A percentile compares a stretch with the other conserved stretches of the same genome.
Evolutionary conservation across 2,797 vertebrate genomes (phyloP).

Genomic region (Podarcis siculus): DNA sequence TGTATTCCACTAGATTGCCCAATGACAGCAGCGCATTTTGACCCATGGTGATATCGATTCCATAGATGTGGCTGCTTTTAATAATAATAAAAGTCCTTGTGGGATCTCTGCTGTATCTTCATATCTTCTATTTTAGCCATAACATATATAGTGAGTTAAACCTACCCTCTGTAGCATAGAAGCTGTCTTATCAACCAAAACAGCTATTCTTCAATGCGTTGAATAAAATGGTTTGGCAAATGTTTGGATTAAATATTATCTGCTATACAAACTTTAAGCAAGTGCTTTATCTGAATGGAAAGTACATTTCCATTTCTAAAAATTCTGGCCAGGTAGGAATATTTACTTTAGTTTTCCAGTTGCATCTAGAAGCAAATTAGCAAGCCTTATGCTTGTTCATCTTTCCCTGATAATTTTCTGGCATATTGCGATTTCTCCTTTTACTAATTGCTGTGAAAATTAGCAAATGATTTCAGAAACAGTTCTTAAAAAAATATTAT

Average conservation of each 20-base stretch:
- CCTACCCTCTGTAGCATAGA: neutral
- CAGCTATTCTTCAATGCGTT: too few relatives aligned
- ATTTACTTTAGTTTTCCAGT: neutral
- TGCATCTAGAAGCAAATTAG: neutral
- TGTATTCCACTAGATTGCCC: too few relatives aligned
- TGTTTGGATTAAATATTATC: neutral
- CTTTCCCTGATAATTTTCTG: neutral
- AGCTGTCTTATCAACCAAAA: neutral
- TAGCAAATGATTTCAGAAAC: neutral
- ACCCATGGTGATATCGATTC: too few relatives aligned
- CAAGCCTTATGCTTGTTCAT: neutral
- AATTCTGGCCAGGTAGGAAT: neutral
- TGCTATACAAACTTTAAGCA: neutral
- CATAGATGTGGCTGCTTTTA: too few relatives aligned
- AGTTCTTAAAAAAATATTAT: neutral
- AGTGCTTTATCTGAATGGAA: neutral
- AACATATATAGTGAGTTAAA: neutral
- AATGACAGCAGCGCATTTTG: too few relatives aligned
- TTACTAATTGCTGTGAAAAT: constrained; percentile 4
- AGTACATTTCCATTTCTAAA: neutral
- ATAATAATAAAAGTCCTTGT: too few relatives aligned
- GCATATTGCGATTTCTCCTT: neutral
- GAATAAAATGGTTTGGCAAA: neutral
- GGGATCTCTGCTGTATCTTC: neutral
- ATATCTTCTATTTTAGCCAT: neutral